Conservation (phyloP, 1,140 invertebrate genomes). For the Dolichoris vasculosae region DNA sequence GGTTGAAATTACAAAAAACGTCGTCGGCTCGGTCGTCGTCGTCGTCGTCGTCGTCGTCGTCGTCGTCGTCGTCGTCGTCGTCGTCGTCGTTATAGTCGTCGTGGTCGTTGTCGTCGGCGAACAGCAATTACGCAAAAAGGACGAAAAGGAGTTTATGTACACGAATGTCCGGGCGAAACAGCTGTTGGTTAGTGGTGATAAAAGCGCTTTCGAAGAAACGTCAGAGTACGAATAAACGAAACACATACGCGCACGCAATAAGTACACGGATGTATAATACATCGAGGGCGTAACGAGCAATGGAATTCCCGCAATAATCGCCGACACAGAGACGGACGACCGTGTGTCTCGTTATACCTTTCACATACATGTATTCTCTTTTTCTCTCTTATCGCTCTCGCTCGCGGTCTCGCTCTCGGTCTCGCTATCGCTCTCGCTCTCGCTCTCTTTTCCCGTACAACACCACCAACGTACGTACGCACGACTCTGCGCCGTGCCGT, state of each 20-base stretch:
- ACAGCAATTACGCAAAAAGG: conserved; percentile 2
- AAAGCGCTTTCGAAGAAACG: conserved; percentile 28
- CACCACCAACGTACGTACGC: not conserved
- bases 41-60: no score
- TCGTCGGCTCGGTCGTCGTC: not conserved
- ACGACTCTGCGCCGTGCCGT: not conserved
- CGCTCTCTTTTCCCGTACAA: not conserved
- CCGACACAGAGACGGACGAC: conserved; percentile 9
- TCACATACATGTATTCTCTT: conserved; percentile 4
- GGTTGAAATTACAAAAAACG: not conserved
- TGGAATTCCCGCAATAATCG: conserved; percentile 50
- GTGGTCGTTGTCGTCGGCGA: not conserved
- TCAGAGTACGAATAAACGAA: conserved; percentile 6
- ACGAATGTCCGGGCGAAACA: conserved; percentile 33
- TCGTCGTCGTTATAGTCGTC: not conserved
- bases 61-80: not conserved
- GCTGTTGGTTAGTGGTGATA: conserved; percentile 43
- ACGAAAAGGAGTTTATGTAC: not conserved
- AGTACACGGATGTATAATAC: not conserved
- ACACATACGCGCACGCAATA: not conserved
- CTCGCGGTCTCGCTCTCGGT: not conserved
- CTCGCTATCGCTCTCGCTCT: not conserved
- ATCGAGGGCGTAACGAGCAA: conserved; percentile 27
- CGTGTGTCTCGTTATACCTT: conserved; percentile 34
- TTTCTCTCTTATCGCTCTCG: not conserved